A percentile compares a stretch with the other conserved stretches of the same genome.
Conservation (phyloP, 2,113 vertebrate genomes). For the Canis aureus region DNA sequence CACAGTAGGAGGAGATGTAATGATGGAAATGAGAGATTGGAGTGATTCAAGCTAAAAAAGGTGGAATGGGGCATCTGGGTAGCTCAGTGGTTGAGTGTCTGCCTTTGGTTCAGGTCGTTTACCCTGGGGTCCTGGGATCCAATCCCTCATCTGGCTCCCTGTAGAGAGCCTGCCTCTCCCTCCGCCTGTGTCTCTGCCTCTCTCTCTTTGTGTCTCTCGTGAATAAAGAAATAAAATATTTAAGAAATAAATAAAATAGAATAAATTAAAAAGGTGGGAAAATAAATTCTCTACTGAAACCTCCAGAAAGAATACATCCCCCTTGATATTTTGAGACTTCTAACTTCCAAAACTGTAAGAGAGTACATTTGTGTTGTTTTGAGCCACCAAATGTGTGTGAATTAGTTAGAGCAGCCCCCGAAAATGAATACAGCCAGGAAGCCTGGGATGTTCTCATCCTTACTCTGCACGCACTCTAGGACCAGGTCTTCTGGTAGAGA, state of each 20-base stretch:
- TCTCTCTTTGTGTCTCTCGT: too few relatives aligned
- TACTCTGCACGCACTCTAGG: not conserved
- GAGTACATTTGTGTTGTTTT: too few relatives aligned
- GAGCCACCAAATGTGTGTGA: not conserved
- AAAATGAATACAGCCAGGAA: not conserved
- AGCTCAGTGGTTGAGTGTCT: too few relatives aligned
- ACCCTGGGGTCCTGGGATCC: too few relatives aligned
- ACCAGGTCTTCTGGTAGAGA: not conserved
- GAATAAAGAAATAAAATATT: too few relatives aligned
- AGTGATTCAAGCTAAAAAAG: not conserved
- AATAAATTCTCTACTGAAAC: not conserved
- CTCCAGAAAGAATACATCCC: not conserved
- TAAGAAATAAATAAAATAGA: too few relatives aligned
- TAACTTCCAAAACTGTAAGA: not conserved
- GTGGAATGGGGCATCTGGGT: too few relatives aligned
- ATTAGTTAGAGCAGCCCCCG: not conserved
- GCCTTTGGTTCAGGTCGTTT: too few relatives aligned
- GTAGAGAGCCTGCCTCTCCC: too few relatives aligned
- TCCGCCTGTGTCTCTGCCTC: too few relatives aligned
- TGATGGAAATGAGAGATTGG: not conserved
- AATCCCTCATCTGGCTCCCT: too few relatives aligned
- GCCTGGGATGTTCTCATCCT: not conserved
- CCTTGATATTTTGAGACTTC: not conserved
- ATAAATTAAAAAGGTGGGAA: not conserved
- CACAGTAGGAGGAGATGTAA: not conserved